Percentiles rank a stretch among this genome's conserved stretches.
Evolutionary conservation across 2,113 vertebrate species (phyloP).

Genomic region (Sorex fumeus): DNA sequence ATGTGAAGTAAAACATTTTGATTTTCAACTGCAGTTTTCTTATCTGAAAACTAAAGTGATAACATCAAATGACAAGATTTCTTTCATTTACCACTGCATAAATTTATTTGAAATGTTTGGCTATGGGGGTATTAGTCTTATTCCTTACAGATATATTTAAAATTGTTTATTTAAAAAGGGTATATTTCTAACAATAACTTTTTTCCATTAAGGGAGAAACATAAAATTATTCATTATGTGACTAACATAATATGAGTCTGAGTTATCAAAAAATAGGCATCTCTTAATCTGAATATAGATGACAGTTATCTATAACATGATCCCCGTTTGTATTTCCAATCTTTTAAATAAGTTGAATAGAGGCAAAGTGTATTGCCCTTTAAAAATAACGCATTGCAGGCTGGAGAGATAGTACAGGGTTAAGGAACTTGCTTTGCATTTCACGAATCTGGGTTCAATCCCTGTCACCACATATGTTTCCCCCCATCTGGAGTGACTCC

Average conservation of each 20-base stretch:
- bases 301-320: neutral
- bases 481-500: too few relatives aligned
- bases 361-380: neutral
- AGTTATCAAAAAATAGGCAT: neutral
- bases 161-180: constrained; percentile 34
- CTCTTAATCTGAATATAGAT: constrained; percentile 4
- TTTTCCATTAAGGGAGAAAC: constrained; percentile 48
- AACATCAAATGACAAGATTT: constrained; percentile 38
- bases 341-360: constrained; percentile 19
- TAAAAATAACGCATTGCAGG: neutral
- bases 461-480: too few relatives aligned
- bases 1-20: constrained; percentile 51
- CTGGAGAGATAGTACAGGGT: too few relatives aligned
- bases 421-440: too few relatives aligned
- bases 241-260: neutral
- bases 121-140: constrained; percentile 34
- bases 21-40: constrained; percentile 47
- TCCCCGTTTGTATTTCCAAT: neutral
- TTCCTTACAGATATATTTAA: constrained; percentile 11
- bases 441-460: too few relatives aligned
- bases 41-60: constrained; percentile 59
- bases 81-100: constrained; percentile 13
- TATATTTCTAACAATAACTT: constrained; percentile 26
- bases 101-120: constrained; percentile 48
- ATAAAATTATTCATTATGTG: constrained; percentile 38